Base-by-base conservation (phyloP, 1,140 invertebrate species). In the Drosophila triauraria region DNA sequence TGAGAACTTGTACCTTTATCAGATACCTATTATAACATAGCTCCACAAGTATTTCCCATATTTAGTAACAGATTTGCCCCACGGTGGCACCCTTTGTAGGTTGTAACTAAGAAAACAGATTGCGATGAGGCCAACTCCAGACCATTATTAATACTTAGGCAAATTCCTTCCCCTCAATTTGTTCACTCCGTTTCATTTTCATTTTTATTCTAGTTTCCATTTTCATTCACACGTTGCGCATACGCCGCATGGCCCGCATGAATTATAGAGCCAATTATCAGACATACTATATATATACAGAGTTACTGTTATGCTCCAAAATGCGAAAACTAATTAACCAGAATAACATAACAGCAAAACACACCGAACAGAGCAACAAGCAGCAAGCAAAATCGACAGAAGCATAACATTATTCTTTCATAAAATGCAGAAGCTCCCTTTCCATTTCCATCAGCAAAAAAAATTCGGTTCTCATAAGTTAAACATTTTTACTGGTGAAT, bases 71-170 rank as follows among this genome's bases (percentile, higher is more conserved):
- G n/a, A 27, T 54, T 12, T 23, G 3, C 7, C 2, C 12, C 51
- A 57, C 25, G 42, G 48, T 48, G 40, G 32, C 17, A 48, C 35
- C 51, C 40, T 32, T 48, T 42, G 65, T 23, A 13, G 48, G 61
- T 25, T 57, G 32, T 35, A 42, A 42, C 68, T 70, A 58, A 51
- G 51, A 70, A 58, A 71, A 57, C 68, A 71, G 64, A 70, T 70
- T 69, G 68, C 64, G 50, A 71, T 57, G 64, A 10, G 51, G 35
- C 64, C 20, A 70, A 70, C 65, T 48, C 51, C 43, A 17, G 65
- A 58, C 67, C 70, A 71, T 71, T 71, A 70, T 71, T 71, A 72
- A 70, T 70, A 71, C 44, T 59, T 70, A 43, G 35, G 51, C 69
- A 44, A 48, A 48, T 43, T 71, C 50, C 50, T 12, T n/a, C 12